A percentile compares a stretch with the other conserved stretches of the same genome.
Evolutionary conservation across 2,797 vertebrate genomes (phyloP).

Genomic region (Crax fasciolata): DNA sequence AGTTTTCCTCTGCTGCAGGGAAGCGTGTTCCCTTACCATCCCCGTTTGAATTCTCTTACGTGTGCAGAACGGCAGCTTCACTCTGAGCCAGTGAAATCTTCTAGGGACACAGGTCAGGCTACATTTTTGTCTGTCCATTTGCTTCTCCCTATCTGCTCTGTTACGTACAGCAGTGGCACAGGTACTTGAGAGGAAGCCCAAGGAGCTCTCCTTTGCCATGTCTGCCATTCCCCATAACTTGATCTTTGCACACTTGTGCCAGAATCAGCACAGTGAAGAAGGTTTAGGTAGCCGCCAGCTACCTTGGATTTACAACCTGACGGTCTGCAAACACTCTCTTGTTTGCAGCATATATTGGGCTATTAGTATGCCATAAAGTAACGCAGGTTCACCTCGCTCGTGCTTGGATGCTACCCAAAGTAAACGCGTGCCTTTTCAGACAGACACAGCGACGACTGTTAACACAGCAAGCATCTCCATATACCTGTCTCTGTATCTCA

Average conservation of each 20-base stretch:
- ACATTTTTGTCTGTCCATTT: background rate
- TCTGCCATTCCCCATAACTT: background rate
- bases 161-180: background rate
- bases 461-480: background rate
- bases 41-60: background rate
- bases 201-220: background rate
- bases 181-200: background rate
- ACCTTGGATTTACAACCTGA: background rate
- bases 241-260: accelerated
- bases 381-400: background rate
- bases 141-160: background rate
- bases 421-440: background rate
- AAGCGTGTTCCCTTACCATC: background rate
- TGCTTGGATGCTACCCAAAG: background rate
- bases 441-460: background rate
- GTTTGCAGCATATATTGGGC: background rate
- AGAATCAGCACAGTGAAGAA: background rate
- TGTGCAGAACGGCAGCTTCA: background rate
- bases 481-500: background rate
- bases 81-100: background rate
- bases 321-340: background rate
- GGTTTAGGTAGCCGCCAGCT: background rate
- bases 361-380: background rate
- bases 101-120: background rate
- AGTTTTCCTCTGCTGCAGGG: background rate